Percentiles rank a stretch among this genome's conserved stretches.
Evolutionary conservation across 2,797 vertebrate genomes (phyloP).

Genomic region (Iguana delicatissima): DNA sequence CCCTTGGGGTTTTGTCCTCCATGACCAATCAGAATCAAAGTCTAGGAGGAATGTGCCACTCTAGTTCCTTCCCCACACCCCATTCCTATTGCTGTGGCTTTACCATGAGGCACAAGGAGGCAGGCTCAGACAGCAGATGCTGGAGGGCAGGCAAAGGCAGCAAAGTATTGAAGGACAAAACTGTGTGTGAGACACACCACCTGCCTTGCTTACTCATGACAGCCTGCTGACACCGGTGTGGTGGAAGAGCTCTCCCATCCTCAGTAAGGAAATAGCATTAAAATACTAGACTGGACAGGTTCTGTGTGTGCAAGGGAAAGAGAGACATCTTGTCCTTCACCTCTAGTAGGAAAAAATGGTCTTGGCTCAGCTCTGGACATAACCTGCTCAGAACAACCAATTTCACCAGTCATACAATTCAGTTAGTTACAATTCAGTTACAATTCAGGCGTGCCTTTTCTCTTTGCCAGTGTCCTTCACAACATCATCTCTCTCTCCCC

Average conservation of each 20-base stretch:
- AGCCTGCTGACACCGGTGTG: neutral
- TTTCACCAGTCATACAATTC: neutral
- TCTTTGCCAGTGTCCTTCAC: slow-evolving; percentile 29
- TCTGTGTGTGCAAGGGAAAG: neutral
- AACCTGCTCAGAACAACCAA: neutral
- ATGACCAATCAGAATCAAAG: neutral
- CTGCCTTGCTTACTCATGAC: neutral
- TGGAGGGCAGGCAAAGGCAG: too few species aligned
- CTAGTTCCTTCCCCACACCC: neutral
- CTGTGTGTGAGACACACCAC: neutral
- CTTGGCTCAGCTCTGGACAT: neutral
- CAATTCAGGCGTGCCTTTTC: neutral
- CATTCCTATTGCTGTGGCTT: too few species aligned
- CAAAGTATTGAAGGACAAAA: neutral
- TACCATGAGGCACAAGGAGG: neutral
- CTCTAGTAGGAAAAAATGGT: neutral
- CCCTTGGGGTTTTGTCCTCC: neutral
- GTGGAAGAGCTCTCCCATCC: neutral
- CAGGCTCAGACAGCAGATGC: neutral
- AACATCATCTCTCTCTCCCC: neutral
- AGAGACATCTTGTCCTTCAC: neutral
- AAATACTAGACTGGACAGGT: neutral
- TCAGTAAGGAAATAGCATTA: neutral
- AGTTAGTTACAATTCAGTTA: too few species aligned
- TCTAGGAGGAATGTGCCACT: neutral